Base-by-base conservation (phyloP, 2,888 invertebrate genomes). In the Acholoe squamosa region DNA sequence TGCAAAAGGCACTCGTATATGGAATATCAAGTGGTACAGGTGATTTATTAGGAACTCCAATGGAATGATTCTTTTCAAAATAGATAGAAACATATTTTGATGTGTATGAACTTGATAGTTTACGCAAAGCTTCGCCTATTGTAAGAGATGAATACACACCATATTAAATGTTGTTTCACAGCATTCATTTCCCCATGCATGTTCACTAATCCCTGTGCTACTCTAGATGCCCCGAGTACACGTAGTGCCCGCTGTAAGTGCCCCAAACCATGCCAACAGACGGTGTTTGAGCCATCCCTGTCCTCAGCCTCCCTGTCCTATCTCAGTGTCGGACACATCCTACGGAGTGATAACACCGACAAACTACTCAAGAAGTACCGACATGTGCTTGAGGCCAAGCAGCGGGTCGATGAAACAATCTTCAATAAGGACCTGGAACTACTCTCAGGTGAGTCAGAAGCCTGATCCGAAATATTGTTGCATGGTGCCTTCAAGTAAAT, bases 201-300 rank as follows among this genome's bases (percentile, higher is more conserved):
- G n/a, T n/a, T n/a, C n/a, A n/a, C n/a, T n/a, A n/a, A n/a, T n/a
- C n/a, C n/a, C n/a, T n/a, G n/a, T n/a, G n/a, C n/a, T 43, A 43
- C 3, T 43, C 5, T 34, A 89, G 89, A 89, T 25, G 43, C 67
- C 5, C 67, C 90, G 5, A 76, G 54, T 28, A 31, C 86, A 52
- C 25, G 54, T 0, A 52, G 28, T 54, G 22, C 19, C 16, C 43
- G 61, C 14, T 93, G 93, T 86, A 14, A 84, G 16, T 93, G 93
- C 91, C 92, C 92, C 19, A 92, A 92, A 84, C 92, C 93, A 0
- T 93, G 93, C 86, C 84, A 91, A n/a, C 92, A 92, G 89, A 92
- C 92, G 0, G 90, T 91, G 22, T 93, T 92, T 89, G 92, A 93
- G 33, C 91, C 92, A 0, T 88, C 90, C 0, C 89, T 93, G 14